phyloP scores from a whole-genome alignment of 2,888 invertebrate species.

The Polymixis flavicincta region DNA sequence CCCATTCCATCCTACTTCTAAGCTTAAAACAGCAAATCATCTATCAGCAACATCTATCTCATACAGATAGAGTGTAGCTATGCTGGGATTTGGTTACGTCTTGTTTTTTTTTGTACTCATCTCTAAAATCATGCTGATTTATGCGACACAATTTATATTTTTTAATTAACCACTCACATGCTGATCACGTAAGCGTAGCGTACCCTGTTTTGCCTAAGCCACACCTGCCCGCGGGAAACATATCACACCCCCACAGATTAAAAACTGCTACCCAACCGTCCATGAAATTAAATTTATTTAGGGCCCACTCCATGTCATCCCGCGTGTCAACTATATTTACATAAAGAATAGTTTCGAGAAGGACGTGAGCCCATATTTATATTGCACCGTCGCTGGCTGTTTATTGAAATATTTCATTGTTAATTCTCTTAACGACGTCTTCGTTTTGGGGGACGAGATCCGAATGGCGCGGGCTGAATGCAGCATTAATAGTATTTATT shows the following conservation, averaged over 20 bases:
- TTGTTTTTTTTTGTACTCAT: constrained; percentile 3
- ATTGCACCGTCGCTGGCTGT: constrained; percentile 82
- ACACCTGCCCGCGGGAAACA: constrained; percentile 78
- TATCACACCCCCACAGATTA: constrained; percentile 82
- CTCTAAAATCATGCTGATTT: constrained; percentile 9
- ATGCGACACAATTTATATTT: constrained; percentile 62
- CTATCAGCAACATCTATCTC: not conserved
- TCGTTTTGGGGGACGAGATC: constrained; percentile 81
- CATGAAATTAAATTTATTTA: constrained; percentile 90
- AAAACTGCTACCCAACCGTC: constrained; percentile 79
- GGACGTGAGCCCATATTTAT: constrained; percentile 87
- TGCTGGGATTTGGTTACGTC: not conserved
- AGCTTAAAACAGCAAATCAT: not conserved
- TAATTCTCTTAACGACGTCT: constrained; percentile 85
- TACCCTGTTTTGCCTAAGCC: constrained; percentile 73
- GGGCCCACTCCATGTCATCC: constrained; percentile 84
- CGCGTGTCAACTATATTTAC: constrained; percentile 87
- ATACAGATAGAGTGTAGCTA: not conserved
- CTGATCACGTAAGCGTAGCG: constrained; percentile 74
- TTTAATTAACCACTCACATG: constrained; percentile 78
- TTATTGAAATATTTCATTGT: constrained; percentile 90
- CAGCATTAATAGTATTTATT: constrained; percentile 87
- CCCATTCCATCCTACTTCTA: constrained; percentile 2
- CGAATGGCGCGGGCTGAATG: constrained; percentile 81
- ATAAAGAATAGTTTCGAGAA: constrained; percentile 88